These are phyloP conservation scores for Poeciliopsis turneri DNA, from an alignment of 2,797 vertebrate species.

Conservation along the genomic window DNA sequence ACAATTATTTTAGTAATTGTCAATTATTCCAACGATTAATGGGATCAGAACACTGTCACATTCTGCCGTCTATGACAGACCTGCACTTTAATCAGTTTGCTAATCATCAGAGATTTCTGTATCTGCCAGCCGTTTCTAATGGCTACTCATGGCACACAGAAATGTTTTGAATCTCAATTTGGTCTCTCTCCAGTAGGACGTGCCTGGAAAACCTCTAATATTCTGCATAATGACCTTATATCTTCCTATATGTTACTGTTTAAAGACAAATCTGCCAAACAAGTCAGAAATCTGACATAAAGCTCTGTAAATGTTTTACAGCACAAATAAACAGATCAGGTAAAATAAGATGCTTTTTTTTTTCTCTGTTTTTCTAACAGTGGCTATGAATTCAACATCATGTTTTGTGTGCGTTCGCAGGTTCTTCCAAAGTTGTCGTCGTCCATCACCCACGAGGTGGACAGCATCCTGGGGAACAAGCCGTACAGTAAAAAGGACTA, in stretches of 20 bases:
- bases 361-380: background rate
- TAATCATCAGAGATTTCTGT: background rate
- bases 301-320: background rate
- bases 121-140: background rate
- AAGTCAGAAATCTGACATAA: background rate
- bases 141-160: background rate
- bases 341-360: background rate
- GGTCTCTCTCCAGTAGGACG: background rate
- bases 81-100: background rate
- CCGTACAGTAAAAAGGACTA: conserved; percentile 99
- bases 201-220: background rate
- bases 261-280: background rate
- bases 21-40: too few species aligned
- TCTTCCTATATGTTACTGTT: background rate
- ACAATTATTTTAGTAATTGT: too few species aligned
- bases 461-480: conserved; percentile 99
- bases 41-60: too few species aligned
- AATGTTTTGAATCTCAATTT: background rate
- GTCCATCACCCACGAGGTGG: conserved; percentile 95
- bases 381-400: background rate
- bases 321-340: background rate
- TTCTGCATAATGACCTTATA: background rate
- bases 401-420: conserved; percentile 69
- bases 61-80: background rate
- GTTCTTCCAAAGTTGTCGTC: conserved; percentile 98